Percentiles rank a stretch among this genome's conserved stretches.
These are phyloP conservation scores for Triplophysa rosa DNA, from an alignment of 2,113 vertebrate genomes.

Conservation along the genomic window DNA sequence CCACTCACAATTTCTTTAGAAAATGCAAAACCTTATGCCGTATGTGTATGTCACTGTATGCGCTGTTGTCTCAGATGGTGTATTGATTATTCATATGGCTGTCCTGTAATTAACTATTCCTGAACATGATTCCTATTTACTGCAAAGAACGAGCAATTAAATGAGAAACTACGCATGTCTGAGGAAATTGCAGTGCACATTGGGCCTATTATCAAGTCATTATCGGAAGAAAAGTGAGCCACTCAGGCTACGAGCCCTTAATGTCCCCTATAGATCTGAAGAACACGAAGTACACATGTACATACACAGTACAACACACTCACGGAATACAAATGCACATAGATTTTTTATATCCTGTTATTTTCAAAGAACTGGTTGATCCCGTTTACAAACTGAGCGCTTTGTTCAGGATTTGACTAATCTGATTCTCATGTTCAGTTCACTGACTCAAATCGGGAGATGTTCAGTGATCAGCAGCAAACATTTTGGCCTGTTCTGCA, in stretches of 20 bases:
- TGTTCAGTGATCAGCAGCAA: too few relatives aligned
- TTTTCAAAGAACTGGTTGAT: too few relatives aligned
- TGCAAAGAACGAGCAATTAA: not conserved
- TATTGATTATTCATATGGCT: conserved; percentile 22
- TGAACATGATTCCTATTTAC: not conserved
- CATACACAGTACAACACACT: conserved; percentile 19
- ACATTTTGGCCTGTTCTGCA: too few relatives aligned
- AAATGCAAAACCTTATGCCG: not conserved
- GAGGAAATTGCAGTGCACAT: not conserved
- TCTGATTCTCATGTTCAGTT: too few relatives aligned
- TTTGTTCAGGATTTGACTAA: too few relatives aligned
- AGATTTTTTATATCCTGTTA: too few relatives aligned
- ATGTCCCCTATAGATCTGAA: not conserved
- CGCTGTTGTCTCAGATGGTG: not conserved
- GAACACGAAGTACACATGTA: not conserved
- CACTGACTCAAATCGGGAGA: too few relatives aligned
- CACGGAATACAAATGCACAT: not conserved
- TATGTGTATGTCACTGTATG: not conserved
- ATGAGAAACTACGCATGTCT: not conserved
- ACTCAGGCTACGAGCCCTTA: not conserved
- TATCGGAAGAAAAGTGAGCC: conserved; percentile 3
- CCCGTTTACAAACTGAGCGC: too few relatives aligned
- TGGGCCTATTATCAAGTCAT: conserved; percentile 28
- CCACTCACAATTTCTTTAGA: too few relatives aligned
- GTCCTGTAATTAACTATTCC: not conserved